Evolutionary conservation across 2,888 invertebrate genomes (phyloP).

Genomic region (Netelia virgata): DNA sequence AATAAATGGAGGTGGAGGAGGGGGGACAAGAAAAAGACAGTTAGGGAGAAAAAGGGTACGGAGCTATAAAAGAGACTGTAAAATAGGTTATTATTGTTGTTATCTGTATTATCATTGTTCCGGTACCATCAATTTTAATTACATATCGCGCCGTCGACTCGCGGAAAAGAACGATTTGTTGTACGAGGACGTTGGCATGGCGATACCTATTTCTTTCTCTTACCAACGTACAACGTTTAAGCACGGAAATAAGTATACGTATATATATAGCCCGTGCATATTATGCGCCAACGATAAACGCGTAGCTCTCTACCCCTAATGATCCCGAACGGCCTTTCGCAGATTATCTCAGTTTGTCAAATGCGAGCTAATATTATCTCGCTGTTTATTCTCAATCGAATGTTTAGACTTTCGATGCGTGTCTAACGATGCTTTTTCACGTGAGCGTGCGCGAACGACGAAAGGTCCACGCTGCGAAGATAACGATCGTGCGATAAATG

Average conservation of each 20-base stretch:
- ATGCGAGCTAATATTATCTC: neutral
- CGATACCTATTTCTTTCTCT: constrained; percentile 14
- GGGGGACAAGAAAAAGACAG: constrained; percentile 20
- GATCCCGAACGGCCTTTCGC: constrained; percentile 40
- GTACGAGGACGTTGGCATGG: constrained; percentile 61
- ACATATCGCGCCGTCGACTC: constrained; percentile 49
- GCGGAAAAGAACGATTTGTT: constrained; percentile 60
- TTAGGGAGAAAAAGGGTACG: constrained; percentile 18
- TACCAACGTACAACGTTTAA: constrained; percentile 30
- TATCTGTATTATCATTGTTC: constrained; percentile 12
- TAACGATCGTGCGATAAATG: neutral
- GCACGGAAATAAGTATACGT: constrained; percentile 18
- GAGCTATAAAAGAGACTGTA: constrained; percentile 53
- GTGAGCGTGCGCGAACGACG: neutral
- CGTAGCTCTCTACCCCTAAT: constrained; percentile 25
- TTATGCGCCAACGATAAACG: neutral
- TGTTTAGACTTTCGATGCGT: neutral
- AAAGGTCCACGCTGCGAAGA: neutral
- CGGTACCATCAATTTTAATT: constrained; percentile 54
- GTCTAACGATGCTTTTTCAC: neutral
- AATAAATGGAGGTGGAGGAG: neutral
- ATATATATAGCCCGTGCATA: constrained; percentile 4
- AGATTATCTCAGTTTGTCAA: constrained; percentile 27
- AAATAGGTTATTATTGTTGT: constrained; percentile 31
- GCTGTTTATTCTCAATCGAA: constrained; percentile 1